These are phyloP conservation scores for Anguilla rostrata DNA, from an alignment of 2,113 vertebrate genomes.

Conservation along the genomic window DNA sequence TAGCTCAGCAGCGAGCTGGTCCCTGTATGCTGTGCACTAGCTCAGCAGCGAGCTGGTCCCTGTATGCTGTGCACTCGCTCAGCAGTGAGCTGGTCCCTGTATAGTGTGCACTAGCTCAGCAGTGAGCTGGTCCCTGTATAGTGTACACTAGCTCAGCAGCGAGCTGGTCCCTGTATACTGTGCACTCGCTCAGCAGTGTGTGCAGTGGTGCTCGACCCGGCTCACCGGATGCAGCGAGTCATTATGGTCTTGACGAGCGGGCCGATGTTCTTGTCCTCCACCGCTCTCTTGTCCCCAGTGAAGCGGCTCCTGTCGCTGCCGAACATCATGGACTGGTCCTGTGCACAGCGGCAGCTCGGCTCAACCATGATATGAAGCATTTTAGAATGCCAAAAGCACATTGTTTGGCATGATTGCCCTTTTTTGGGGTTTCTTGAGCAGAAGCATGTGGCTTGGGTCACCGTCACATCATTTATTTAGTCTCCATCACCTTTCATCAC, in stretches of 20 bases:
- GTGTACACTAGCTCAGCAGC: neutral
- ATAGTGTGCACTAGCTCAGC: neutral
- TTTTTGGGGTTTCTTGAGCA: too few relatives aligned
- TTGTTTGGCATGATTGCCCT: too few relatives aligned
- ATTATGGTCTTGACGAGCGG: conserved; percentile 97
- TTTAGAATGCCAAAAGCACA: too few relatives aligned
- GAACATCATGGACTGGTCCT: conserved; percentile 99
- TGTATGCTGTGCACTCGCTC: neutral
- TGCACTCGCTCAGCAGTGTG: neutral
- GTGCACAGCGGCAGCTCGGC: neutral
- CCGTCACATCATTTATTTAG: too few relatives aligned
- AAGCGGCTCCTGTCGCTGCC: conserved; percentile 95
- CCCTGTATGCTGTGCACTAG: neutral
- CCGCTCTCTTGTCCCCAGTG: conserved; percentile 88
- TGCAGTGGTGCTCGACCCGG: neutral
- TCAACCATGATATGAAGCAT: too few relatives aligned
- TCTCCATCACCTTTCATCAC: too few relatives aligned
- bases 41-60: neutral
- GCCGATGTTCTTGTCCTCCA: conserved; percentile 98
- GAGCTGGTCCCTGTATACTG: neutral
- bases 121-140: neutral
- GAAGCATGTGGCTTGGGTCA: too few relatives aligned
- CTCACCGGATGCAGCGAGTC: conserved; percentile 96
- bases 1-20: neutral
- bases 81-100: neutral